Conservation (phyloP, 2,113 vertebrate species). For the Oxyura jamaicensis region DNA sequence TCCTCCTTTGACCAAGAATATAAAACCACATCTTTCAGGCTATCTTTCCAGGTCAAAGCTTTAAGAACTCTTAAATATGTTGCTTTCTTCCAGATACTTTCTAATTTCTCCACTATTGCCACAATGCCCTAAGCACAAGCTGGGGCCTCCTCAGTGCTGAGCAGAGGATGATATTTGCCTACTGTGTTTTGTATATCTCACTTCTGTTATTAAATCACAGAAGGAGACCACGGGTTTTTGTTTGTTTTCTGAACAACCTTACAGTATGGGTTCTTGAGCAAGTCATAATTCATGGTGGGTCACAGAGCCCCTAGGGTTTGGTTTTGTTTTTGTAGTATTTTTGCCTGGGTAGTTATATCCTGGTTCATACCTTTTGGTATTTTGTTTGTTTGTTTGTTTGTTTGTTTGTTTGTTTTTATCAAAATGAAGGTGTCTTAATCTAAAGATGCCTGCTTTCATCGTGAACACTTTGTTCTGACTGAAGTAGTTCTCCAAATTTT, state of each 20-base stretch:
- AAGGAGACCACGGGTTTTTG: neutral
- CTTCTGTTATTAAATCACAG: neutral
- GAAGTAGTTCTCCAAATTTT: neutral
- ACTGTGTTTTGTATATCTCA: neutral
- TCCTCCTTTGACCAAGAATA: neutral
- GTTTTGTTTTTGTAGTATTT: neutral
- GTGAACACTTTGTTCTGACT: neutral
- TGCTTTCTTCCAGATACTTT: neutral
- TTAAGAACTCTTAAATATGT: neutral
- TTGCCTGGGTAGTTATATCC: neutral
- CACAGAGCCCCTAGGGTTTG: neutral
- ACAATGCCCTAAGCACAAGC: neutral
- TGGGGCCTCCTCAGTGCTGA: neutral
- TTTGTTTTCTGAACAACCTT: neutral
- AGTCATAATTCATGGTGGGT: neutral
- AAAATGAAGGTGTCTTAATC: neutral
- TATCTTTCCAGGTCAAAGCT: neutral
- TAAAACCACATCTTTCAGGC: neutral
- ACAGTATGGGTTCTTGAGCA: neutral
- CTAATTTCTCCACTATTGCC: neutral
- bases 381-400: neutral
- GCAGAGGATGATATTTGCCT: neutral
- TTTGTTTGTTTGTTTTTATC: neutral
- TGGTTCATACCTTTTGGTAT: neutral
- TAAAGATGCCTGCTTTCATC: neutral